phyloP scores from a whole-genome alignment of 2,797 vertebrate species.

The Sebastes reedi region DNA sequence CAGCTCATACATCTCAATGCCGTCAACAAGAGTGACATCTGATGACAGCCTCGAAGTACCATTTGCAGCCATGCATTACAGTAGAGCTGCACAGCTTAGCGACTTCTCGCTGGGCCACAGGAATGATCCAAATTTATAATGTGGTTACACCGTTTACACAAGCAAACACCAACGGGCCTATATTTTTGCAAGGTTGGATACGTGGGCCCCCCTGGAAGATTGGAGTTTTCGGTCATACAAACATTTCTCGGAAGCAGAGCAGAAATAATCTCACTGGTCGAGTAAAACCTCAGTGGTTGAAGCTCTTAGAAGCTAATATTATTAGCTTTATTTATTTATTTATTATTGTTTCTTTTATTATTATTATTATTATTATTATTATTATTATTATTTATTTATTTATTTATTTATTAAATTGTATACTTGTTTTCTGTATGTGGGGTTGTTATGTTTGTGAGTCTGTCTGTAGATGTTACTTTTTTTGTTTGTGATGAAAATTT shows the following conservation, averaged over 20 bases:
- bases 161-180: neutral
- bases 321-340: neutral
- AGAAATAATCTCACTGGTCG: neutral
- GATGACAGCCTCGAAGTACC: conserved; percentile 42
- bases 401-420: no score
- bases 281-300: neutral
- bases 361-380: no score
- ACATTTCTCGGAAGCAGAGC: neutral
- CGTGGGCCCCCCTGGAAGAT: neutral
- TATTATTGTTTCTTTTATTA: no score
- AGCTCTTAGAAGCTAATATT: neutral
- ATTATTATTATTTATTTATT: no score
- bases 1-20: neutral
- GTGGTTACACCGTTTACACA: conserved; percentile 45
- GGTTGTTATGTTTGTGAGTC: no score
- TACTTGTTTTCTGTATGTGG: no score
- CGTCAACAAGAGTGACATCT: conserved; percentile 11
- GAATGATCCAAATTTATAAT: conserved; percentile 42
- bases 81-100: neutral
- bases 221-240: neutral
- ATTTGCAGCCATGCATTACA: conserved; percentile 7
- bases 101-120: conserved; percentile 29
- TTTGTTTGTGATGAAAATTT: no score
- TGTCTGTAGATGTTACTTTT: no score
- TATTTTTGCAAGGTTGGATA: conserved; percentile 4